phyloP scores from a whole-genome alignment of 2,113 vertebrate genomes.

The Malaclemys terrapin region DNA sequence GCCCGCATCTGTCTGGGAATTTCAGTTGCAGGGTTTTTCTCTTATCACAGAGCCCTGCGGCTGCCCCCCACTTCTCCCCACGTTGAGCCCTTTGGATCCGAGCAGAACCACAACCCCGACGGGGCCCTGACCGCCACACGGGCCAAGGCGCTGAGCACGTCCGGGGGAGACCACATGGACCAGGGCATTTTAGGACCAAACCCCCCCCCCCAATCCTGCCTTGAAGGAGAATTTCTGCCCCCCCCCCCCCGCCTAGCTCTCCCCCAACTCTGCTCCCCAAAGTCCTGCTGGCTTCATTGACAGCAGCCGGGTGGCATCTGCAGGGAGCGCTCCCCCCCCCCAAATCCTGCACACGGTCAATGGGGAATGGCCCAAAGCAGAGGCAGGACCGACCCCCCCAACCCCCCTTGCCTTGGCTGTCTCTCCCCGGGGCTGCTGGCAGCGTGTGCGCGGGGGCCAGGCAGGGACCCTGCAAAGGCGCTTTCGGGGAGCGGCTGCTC shows the following conservation, averaged over 20 bases:
- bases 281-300: neutral
- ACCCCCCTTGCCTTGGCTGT: neutral
- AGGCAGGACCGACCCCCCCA: too few species aligned
- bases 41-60: too few species aligned
- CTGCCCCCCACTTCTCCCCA: too few species aligned
- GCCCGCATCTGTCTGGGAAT: too few species aligned
- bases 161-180: neutral
- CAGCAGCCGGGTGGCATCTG: fast-evolving
- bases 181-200: neutral
- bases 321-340: neutral
- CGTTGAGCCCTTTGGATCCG: neutral
- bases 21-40: neutral
- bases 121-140: too few species aligned
- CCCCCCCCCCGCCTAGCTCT: neutral
- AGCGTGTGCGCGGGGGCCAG: neutral
- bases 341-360: too few species aligned
- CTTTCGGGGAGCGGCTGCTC: neutral
- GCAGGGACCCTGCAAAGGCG: too few species aligned
- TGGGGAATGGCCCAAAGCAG: too few species aligned
- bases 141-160: neutral
- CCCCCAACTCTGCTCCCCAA: slow-evolving; percentile 6
- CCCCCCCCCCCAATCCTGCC: too few species aligned
- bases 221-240: too few species aligned
- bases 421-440: too few species aligned
- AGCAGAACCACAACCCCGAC: neutral